These are phyloP conservation scores for Camelus dromedarius DNA, from an alignment of 2,113 vertebrate species.

Conservation along the genomic window DNA sequence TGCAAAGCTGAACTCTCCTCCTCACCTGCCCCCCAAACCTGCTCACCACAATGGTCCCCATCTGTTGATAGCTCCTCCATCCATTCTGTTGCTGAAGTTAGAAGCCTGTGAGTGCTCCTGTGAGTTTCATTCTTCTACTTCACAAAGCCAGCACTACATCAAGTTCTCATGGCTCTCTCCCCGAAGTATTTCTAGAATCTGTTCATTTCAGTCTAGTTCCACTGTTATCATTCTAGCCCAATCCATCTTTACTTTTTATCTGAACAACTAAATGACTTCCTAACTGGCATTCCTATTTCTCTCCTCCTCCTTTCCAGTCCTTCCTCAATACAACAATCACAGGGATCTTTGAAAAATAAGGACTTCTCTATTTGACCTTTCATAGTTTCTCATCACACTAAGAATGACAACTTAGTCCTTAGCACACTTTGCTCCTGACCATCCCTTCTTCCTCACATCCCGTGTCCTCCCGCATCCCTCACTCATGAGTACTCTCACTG, in stretches of 20 bases:
- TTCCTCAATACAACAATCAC: background rate
- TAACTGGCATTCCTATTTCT: background rate
- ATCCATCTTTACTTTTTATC: background rate
- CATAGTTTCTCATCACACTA: background rate
- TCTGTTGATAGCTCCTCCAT: background rate
- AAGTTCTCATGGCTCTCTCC: background rate
- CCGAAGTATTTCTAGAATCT: background rate
- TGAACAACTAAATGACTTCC: background rate
- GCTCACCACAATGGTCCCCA: background rate
- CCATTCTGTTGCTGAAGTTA: background rate
- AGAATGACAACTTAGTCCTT: background rate
- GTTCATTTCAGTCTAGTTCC: background rate
- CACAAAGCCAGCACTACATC: background rate
- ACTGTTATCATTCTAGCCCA: background rate
- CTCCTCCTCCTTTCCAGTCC: background rate
- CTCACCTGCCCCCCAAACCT: fast-evolving
- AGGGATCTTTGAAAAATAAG: background rate
- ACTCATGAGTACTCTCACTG: background rate
- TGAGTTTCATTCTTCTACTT: background rate
- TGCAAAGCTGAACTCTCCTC: background rate
- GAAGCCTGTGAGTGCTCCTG: background rate
- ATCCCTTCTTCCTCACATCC: background rate
- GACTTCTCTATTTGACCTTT: background rate
- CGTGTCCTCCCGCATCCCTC: background rate
- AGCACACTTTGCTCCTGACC: too few species aligned